Evolutionary conservation across 30 jellyfish, hydroid and myxozoan genomes (phyloP).

Genomic region (Pelagia noctiluca): DNA sequence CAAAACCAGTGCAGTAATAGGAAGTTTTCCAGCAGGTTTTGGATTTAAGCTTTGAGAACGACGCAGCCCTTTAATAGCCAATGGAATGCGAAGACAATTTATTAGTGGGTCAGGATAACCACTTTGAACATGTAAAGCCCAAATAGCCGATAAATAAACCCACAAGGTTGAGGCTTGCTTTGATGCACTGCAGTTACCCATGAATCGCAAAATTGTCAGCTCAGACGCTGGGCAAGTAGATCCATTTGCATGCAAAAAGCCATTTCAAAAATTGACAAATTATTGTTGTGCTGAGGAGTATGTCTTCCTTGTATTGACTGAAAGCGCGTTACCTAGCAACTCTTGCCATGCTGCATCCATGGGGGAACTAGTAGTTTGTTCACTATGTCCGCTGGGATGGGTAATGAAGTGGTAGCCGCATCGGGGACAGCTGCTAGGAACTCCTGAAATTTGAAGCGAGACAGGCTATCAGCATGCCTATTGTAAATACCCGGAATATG

Average conservation of each 20-base stretch:
- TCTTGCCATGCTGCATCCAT: conserved; percentile 13
- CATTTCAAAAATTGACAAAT: conserved; percentile 9
- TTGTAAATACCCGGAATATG: background rate
- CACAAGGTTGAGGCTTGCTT: background rate
- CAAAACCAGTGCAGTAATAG: background rate
- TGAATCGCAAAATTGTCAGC: conserved; percentile 13
- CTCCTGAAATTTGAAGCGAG: background rate
- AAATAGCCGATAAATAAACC: conserved; percentile 33
- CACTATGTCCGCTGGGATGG: background rate
- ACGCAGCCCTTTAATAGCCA: conserved; percentile 24
- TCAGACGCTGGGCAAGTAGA: conserved; percentile 43
- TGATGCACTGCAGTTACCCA: background rate
- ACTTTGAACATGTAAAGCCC: background rate
- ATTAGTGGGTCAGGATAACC: conserved; percentile 17
- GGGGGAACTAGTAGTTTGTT: background rate
- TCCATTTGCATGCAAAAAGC: conserved; percentile 1
- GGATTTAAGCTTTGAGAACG: background rate
- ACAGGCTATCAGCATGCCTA: background rate
- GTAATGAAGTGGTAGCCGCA: background rate
- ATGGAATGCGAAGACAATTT: conserved; percentile 17
- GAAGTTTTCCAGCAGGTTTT: background rate
- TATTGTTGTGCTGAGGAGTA: conserved; percentile 10
- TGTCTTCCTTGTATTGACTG: background rate
- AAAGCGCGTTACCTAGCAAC: background rate
- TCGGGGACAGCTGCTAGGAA: background rate